Conservation (phyloP, 2,113 vertebrate species). For the Sardina pilchardus region DNA sequence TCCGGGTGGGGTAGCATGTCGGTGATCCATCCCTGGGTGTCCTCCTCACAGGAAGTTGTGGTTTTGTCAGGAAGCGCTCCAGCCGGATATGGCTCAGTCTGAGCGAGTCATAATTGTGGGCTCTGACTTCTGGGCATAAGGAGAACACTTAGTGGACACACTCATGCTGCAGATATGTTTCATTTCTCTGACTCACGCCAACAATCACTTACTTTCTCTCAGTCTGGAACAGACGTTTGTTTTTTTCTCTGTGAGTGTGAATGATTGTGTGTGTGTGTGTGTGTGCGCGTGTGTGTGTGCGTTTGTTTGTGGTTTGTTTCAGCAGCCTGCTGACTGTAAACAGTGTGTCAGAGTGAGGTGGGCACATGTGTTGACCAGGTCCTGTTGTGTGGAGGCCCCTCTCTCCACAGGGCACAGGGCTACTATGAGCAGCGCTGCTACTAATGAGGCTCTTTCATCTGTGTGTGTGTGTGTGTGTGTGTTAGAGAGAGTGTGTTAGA, state of each 20-base stretch:
- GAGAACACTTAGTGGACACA: neutral
- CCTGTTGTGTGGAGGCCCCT: neutral
- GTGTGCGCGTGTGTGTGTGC: neutral
- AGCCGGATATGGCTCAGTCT: neutral
- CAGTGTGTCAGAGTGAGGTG: neutral
- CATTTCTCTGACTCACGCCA: neutral
- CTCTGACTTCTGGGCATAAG: neutral
- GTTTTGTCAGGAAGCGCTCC: neutral
- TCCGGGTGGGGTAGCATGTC: neutral
- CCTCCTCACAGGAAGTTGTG: neutral
- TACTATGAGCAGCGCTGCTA: neutral
- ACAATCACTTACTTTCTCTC: neutral
- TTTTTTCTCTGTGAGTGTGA: neutral
- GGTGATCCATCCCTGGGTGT: neutral
- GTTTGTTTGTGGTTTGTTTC: neutral
- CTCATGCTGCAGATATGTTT: neutral
- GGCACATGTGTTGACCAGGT: neutral
- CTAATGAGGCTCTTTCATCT: neutral
- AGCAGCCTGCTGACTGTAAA: neutral
- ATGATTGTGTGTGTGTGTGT: neutral
- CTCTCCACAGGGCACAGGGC: neutral
- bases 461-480: slow-evolving; percentile 2
- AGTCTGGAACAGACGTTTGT: neutral
- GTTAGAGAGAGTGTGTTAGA: neutral
- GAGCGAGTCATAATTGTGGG: neutral